Percentiles rank a stretch among this genome's conserved stretches.
phyloP scores from a whole-genome alignment of 2,888 invertebrate species.

The Oxyscelio sp. region DNA sequence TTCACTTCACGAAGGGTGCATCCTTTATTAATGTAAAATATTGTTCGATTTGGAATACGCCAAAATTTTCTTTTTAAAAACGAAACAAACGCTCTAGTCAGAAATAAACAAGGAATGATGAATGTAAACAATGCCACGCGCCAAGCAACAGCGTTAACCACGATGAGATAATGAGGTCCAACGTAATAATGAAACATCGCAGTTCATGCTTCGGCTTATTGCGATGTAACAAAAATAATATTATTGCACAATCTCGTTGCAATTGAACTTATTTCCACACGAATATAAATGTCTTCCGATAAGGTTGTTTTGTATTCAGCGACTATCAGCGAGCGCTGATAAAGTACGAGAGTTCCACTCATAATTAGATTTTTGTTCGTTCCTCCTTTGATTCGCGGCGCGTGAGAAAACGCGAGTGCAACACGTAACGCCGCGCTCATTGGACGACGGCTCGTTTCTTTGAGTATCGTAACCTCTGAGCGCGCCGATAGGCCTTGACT shows the following conservation, averaged over 20 bases:
- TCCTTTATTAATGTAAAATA: too few species aligned
- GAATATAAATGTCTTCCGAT: slow-evolving; percentile 32
- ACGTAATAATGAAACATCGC: too few species aligned
- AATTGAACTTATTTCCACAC: slow-evolving; percentile 32
- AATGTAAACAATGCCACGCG: too few species aligned
- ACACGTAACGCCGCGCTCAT: slow-evolving; percentile 61
- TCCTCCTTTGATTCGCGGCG: slow-evolving; percentile 54
- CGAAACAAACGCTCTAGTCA: too few species aligned
- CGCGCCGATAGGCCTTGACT: slow-evolving; percentile 71
- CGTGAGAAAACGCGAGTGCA: slow-evolving; percentile 71
- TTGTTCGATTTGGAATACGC: too few species aligned
- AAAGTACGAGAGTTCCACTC: slow-evolving; percentile 38
- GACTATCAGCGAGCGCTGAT: slow-evolving; percentile 28
- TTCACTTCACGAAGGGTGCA: too few species aligned
- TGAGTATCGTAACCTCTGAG: slow-evolving; percentile 65
- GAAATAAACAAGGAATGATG: too few species aligned
- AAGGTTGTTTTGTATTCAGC: slow-evolving; percentile 47
- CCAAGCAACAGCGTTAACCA: too few species aligned
- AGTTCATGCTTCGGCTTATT: too few species aligned
- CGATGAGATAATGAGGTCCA: too few species aligned
- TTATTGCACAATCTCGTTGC: slow-evolving; percentile 31
- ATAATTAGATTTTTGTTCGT: slow-evolving; percentile 60
- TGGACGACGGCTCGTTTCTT: slow-evolving; percentile 54
- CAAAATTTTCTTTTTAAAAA: too few species aligned
- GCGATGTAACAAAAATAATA: too few species aligned